phyloP scores from a whole-genome alignment of 2,888 invertebrate genomes.

The Spodoptera littoralis region DNA sequence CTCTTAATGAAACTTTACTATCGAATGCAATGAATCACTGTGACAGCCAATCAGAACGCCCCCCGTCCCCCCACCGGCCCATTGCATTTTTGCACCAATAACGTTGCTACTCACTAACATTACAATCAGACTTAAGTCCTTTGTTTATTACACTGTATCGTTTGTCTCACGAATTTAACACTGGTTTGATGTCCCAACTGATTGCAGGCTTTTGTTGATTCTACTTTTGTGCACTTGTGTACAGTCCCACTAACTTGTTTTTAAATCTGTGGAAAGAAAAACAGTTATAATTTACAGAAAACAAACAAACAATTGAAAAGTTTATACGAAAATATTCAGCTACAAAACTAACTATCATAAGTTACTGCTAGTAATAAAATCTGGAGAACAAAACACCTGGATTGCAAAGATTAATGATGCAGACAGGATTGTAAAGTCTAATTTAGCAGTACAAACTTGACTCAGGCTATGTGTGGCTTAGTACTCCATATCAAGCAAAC shows the following conservation, averaged over 20 bases:
- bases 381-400: too few relatives aligned
- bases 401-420: too few relatives aligned
- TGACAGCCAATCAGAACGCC: conserved; percentile 67
- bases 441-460: neutral
- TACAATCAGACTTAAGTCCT: conserved; percentile 62
- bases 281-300: conserved; percentile 9
- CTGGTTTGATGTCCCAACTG: conserved; percentile 10
- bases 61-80: conserved; percentile 78
- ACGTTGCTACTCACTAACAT: conserved; percentile 77
- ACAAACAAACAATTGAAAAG: too few relatives aligned
- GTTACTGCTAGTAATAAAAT: too few relatives aligned
- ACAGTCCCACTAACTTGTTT: conserved; percentile 1
- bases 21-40: conserved; percentile 68
- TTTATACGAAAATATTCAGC: too few relatives aligned
- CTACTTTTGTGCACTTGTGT: conserved; percentile 22
- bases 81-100: conserved; percentile 80
- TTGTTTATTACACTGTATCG: conserved; percentile 51
- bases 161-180: conserved; percentile 40
- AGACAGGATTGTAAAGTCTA: too few relatives aligned
- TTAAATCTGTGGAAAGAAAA: conserved; percentile 1
- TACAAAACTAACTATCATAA: too few relatives aligned
- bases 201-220: conserved; percentile 3
- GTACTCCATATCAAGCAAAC: conserved; percentile 23
- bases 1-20: conserved; percentile 64
- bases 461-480: conserved; percentile 3